These are phyloP conservation scores for Lapara coniferarum DNA, from an alignment of 2,888 invertebrate species.

Conservation along the genomic window DNA sequence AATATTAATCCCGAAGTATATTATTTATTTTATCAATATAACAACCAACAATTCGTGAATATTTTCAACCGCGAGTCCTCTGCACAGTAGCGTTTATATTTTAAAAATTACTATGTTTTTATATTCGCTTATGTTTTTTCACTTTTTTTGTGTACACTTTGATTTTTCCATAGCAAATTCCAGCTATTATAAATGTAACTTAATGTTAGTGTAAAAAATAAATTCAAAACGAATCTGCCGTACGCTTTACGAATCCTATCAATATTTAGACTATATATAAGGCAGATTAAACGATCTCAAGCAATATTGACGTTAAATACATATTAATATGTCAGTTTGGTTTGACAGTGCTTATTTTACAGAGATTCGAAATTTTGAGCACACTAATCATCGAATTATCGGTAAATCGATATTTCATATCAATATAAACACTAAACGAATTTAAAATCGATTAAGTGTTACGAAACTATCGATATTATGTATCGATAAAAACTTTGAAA, in stretches of 20 bases:
- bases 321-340: conserved; percentile 46
- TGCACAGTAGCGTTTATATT: too few species aligned
- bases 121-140: too few species aligned
- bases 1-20: too few species aligned
- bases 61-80: too few species aligned
- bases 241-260: conserved; percentile 6
- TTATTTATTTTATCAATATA: too few species aligned
- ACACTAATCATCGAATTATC: too few species aligned
- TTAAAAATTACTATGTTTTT: too few species aligned
- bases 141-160: too few species aligned
- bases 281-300: conserved; percentile 29
- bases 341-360: conserved; percentile 24
- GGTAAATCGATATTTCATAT: neutral
- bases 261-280: conserved; percentile 26
- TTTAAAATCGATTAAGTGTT: neutral
- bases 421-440: too few species aligned
- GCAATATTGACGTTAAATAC: conserved; percentile 38
- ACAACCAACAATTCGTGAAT: too few species aligned
- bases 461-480: neutral
- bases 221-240: conserved; percentile 16
- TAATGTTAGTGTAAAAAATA: conserved; percentile 17
- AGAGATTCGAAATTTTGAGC: conserved; percentile 10
- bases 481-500: too few species aligned
- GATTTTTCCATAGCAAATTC: neutral
- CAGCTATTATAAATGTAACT: neutral